A percentile compares a stretch with the other conserved stretches of the same genome.
Evolutionary conservation across 2,888 invertebrate genomes (phyloP).

Genomic region (Mythimna pallens): DNA sequence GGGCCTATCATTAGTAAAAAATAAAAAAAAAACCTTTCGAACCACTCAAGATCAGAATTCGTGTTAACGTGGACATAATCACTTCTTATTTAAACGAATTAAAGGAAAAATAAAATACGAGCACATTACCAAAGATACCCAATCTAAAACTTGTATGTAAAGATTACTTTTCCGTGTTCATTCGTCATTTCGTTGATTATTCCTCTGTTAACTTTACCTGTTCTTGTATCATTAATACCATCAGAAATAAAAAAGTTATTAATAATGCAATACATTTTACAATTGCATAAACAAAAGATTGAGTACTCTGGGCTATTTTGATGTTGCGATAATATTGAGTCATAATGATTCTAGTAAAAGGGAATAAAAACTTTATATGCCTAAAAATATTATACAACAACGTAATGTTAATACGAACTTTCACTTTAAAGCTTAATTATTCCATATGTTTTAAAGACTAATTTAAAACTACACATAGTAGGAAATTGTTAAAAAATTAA

Average conservation of each 20-base stretch:
- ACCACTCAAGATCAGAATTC: too few relatives aligned
- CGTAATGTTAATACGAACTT: too few relatives aligned
- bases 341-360: not conserved
- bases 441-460: too few relatives aligned
- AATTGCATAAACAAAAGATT: slow-evolving; percentile 1
- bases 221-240: slow-evolving; percentile 14
- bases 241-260: slow-evolving; percentile 39
- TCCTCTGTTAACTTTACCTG: not conserved
- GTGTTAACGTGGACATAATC: too few relatives aligned
- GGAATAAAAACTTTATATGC: not conserved
- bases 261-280: not conserved
- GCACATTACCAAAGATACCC: not conserved
- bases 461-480: too few relatives aligned
- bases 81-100: too few relatives aligned
- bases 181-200: slow-evolving; percentile 3
- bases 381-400: not conserved
- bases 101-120: not conserved
- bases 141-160: not conserved
- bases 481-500: too few relatives aligned
- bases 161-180: slow-evolving; percentile 4
- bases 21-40: too few relatives aligned
- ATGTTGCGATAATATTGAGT: not conserved
- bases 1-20: too few relatives aligned
- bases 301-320: slow-evolving; percentile 1
- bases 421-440: too few relatives aligned